phyloP scores from a whole-genome alignment of 2,797 vertebrate genomes.

The Todus mexicanus region DNA sequence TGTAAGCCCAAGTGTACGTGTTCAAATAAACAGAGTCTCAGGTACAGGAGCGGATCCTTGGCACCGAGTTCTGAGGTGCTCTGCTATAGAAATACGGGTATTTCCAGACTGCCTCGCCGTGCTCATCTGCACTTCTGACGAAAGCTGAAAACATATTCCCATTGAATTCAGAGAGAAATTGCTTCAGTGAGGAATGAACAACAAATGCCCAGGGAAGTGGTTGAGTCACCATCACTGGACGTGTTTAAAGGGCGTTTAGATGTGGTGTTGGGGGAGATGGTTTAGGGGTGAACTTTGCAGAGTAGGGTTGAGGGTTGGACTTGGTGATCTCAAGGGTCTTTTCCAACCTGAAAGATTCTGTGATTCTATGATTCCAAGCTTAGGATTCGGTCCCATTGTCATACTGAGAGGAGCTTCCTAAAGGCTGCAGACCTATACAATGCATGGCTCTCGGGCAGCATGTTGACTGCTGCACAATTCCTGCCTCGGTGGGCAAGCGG shows the following conservation, averaged over 20 bases:
- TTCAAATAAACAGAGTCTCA: not conserved
- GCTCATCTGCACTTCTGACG: not conserved
- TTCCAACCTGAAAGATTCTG: no score
- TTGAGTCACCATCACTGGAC: no score
- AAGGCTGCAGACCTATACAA: not conserved
- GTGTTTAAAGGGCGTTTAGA: no score
- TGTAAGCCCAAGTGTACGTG: not conserved
- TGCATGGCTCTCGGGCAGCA: accelerated
- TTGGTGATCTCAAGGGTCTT: no score
- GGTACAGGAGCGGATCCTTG: not conserved
- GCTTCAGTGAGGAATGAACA: not conserved
- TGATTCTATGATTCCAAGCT: not conserved
- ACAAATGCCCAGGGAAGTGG: no score
- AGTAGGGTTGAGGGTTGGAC: no score
- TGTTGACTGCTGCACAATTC: not conserved
- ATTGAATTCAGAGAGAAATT: not conserved
- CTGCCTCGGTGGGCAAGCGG: not conserved
- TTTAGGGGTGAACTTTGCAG: no score
- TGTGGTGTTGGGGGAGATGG: no score
- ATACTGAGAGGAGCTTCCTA: not conserved
- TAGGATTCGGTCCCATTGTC: not conserved
- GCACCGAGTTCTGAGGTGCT: not conserved
- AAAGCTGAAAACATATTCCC: not conserved
- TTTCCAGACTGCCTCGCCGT: not conserved
- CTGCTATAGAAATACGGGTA: not conserved